These are phyloP conservation scores for Pseudorasbora parva DNA, from an alignment of 2,113 vertebrate genomes.

Conservation along the genomic window DNA sequence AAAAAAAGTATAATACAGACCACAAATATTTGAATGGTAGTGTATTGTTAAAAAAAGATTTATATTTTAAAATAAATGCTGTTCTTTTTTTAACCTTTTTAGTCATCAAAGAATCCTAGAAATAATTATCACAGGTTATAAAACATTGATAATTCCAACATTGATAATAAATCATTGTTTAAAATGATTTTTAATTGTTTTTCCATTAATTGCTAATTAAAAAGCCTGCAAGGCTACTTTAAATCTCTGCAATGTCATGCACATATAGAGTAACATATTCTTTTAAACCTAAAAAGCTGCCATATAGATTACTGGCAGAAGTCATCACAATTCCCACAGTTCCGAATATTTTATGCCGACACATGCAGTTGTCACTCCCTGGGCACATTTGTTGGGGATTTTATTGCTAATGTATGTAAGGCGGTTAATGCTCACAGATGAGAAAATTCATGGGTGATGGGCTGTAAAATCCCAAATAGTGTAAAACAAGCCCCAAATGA, in stretches of 20 bases:
- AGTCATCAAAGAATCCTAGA: too few relatives aligned
- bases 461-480: constrained; percentile 75
- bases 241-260: constrained; percentile 16
- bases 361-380: constrained; percentile 46
- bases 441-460: constrained; percentile 64
- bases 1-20: too few relatives aligned
- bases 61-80: too few relatives aligned
- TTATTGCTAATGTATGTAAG: constrained; percentile 59
- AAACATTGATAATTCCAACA: too few relatives aligned
- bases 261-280: constrained; percentile 14
- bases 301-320: background rate
- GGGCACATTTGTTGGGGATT: constrained; percentile 44
- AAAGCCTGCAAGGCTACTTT: background rate
- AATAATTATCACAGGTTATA: too few relatives aligned
- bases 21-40: too few relatives aligned
- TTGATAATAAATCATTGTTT: too few relatives aligned
- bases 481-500: constrained; percentile 71
- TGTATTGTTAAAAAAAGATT: too few relatives aligned
- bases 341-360: constrained; percentile 44
- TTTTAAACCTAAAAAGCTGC: constrained; percentile 11
- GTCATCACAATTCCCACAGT: constrained; percentile 12
- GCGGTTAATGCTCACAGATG: constrained; percentile 61
- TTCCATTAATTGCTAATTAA: constrained; percentile 24
- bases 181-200: background rate
- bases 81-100: too few relatives aligned